A percentile compares a stretch with the other conserved stretches of the same genome.
Evolutionary conservation across 2,888 invertebrate species (phyloP).

Genomic region (Cryptophagus acutangulus): DNA sequence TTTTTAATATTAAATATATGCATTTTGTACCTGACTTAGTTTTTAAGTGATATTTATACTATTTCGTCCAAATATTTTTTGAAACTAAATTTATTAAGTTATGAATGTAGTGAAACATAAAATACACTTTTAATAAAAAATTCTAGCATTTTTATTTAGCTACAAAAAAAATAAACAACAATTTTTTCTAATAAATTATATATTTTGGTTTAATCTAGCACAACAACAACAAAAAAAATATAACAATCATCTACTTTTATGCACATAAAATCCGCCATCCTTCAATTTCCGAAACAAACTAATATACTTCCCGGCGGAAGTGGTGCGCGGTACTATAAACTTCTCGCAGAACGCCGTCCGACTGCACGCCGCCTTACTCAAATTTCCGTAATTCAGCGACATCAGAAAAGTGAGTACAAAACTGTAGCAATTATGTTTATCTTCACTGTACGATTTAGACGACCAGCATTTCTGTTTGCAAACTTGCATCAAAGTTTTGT

Average conservation of each 20-base stretch:
- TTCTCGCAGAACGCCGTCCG: slow-evolving; percentile 72
- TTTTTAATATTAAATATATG: slow-evolving; percentile 8
- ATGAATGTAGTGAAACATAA: too few relatives aligned
- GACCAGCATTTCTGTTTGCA: slow-evolving; percentile 62
- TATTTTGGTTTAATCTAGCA: slow-evolving; percentile 5
- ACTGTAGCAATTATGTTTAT: slow-evolving; percentile 77
- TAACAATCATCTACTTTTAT: slow-evolving; percentile 34
- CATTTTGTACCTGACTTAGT: slow-evolving; percentile 32
- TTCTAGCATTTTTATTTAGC: too few relatives aligned
- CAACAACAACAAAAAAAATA: too few relatives aligned
- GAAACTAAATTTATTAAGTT: slow-evolving; percentile 21
- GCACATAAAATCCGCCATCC: slow-evolving; percentile 52
- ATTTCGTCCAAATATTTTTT: slow-evolving; percentile 30
- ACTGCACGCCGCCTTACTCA: slow-evolving; percentile 63
- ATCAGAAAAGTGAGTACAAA: slow-evolving; percentile 78
- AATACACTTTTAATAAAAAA: too few relatives aligned
- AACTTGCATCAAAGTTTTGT: slow-evolving; percentile 59
- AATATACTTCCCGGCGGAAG: slow-evolving; percentile 80
- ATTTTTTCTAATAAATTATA: too few relatives aligned
- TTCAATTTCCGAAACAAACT: slow-evolving; percentile 71
- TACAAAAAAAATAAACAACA: too few relatives aligned
- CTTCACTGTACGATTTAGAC: slow-evolving; percentile 66
- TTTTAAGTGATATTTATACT: slow-evolving; percentile 27
- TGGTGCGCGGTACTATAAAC: slow-evolving; percentile 76
- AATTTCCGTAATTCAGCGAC: slow-evolving; percentile 64